Conservation (phyloP, 2,113 vertebrate species). For the Xyliphius kryptos region DNA sequence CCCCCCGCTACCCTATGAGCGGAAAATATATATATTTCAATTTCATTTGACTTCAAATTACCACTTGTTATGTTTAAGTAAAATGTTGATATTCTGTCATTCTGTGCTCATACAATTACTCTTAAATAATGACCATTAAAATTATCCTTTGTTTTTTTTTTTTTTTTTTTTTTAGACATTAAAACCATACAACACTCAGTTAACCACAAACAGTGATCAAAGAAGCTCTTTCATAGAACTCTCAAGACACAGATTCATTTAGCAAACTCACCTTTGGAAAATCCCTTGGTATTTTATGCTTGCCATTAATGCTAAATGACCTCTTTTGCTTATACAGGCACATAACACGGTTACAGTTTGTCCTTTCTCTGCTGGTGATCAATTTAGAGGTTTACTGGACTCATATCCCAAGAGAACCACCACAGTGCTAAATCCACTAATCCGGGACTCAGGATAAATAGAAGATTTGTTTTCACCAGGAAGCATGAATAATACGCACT, state of each 20-base stretch:
- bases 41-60: no score
- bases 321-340: background rate
- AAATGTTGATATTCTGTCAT: no score
- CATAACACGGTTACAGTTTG: background rate
- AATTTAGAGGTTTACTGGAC: background rate
- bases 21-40: no score
- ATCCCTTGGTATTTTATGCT: background rate
- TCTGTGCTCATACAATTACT: no score
- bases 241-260: background rate
- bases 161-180: no score
- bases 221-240: background rate
- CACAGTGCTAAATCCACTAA: conserved; percentile 26
- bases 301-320: background rate
- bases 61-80: no score
- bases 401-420: conserved; percentile 3
- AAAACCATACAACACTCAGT: no score
- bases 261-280: background rate
- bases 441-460: conserved; percentile 28
- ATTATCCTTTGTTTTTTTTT: no score
- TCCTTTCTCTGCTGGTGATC: background rate
- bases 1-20: no score
- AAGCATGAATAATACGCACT: conserved; percentile 24
- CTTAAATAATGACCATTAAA: no score
- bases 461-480: conserved; percentile 35
- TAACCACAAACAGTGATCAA: background rate